Evolutionary conservation across 2,888 invertebrate genomes (phyloP).

Genomic region (Aleiodes alternator): DNA sequence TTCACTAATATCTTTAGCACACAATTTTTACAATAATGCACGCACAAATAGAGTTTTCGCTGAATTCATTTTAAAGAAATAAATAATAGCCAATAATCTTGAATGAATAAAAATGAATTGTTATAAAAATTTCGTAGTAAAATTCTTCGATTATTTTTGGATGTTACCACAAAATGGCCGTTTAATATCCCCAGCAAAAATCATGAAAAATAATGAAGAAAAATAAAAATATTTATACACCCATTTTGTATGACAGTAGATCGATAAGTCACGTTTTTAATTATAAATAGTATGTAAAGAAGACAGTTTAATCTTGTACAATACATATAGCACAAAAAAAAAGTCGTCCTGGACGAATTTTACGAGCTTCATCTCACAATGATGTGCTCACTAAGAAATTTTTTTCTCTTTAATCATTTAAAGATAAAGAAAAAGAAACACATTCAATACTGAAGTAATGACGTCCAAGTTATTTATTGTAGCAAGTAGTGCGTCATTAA

Average conservation of each 20-base stretch:
- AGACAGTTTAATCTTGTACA: constrained; percentile 27
- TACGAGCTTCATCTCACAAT: constrained; percentile 29
- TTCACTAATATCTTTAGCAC: too few relatives aligned
- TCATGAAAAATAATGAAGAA: neutral
- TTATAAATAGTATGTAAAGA: constrained; percentile 37
- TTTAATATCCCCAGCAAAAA: constrained; percentile 6
- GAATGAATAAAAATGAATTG: too few relatives aligned
- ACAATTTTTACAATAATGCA: too few relatives aligned
- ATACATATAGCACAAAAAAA: constrained; percentile 34
- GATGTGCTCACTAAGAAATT: constrained; percentile 11
- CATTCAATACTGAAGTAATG: constrained; percentile 23
- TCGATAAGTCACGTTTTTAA: constrained; percentile 39
- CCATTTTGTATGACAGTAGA: constrained; percentile 44
- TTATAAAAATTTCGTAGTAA: constrained; percentile 1
- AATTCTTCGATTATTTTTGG: constrained; percentile 28
- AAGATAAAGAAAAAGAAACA: neutral
- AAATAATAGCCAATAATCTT: too few relatives aligned
- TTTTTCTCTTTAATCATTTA: neutral
- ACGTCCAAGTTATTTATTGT: constrained; percentile 40
- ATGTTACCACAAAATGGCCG: constrained; percentile 26
- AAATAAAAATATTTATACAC: constrained; percentile 42
- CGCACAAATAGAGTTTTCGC: too few relatives aligned
- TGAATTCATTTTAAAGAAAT: too few relatives aligned
- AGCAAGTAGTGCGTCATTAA: constrained; percentile 24
- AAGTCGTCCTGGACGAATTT: neutral